phyloP scores from a whole-genome alignment of 2,888 invertebrate genomes.

The Baccha elongata region DNA sequence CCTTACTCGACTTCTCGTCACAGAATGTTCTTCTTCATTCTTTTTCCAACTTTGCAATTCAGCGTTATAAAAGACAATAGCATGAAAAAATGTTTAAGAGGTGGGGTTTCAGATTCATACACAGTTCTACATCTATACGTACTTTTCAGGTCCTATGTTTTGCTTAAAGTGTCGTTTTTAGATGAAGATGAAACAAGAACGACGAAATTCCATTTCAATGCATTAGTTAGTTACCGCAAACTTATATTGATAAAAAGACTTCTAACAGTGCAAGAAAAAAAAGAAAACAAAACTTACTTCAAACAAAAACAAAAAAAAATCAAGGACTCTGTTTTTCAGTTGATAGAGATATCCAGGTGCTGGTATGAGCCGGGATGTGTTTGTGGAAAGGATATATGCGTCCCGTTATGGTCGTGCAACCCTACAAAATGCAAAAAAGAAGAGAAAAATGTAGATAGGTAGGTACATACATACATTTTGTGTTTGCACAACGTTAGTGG shows the following conservation, averaged over 20 bases:
- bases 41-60: constrained; percentile 18
- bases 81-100: neutral
- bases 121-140: neutral
- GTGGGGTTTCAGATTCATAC: neutral
- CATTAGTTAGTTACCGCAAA: constrained; percentile 17
- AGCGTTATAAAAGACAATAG: constrained; percentile 16
- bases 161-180: constrained; percentile 10
- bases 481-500: constrained; percentile 49
- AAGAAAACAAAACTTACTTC: constrained; percentile 5
- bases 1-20: constrained; percentile 37
- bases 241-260: constrained; percentile 19
- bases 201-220: constrained; percentile 37
- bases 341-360: constrained; percentile 15
- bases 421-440: constrained; percentile 29
- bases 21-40: constrained; percentile 47
- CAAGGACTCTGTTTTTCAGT: constrained; percentile 23
- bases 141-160: neutral
- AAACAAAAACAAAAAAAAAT: no score
- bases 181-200: constrained; percentile 13
- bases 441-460: constrained; percentile 28
- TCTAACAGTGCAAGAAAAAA: constrained; percentile 22
- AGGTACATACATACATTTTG: constrained; percentile 41
- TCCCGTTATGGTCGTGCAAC: constrained; percentile 41
- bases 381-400: constrained; percentile 39
- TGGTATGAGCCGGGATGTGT: constrained; percentile 9